Percentiles rank a stretch among this genome's conserved stretches.
These are phyloP conservation scores for Agrilus planipennis DNA, from an alignment of 1,140 invertebrate genomes.

Conservation along the genomic window DNA sequence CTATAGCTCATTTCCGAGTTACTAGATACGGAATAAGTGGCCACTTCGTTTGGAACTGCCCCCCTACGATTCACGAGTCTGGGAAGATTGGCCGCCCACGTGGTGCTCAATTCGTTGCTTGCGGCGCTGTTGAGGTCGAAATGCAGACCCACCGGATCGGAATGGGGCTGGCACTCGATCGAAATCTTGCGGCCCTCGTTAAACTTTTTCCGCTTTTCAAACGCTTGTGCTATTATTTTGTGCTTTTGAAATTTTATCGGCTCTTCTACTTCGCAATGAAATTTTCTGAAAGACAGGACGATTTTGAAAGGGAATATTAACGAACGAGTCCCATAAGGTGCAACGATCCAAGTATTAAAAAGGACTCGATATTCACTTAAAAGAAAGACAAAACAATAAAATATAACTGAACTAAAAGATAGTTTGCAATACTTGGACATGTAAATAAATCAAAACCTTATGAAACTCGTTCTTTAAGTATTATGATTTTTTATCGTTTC, in stretches of 20 bases:
- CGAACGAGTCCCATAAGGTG: no score
- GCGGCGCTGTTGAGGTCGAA: slow-evolving; percentile 71
- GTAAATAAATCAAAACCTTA: no score
- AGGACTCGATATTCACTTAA: no score
- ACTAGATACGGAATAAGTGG: slow-evolving; percentile 45
- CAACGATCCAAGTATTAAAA: no score
- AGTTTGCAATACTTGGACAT: no score
- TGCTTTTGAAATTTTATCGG: slow-evolving; percentile 71
- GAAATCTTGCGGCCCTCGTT: slow-evolving; percentile 72
- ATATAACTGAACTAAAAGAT: no score
- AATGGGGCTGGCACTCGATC: slow-evolving; percentile 74
- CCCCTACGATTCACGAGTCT: slow-evolving; percentile 72
- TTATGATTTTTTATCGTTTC: no score
- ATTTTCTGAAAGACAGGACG: slow-evolving; percentile 46
- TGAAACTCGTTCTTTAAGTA: no score
- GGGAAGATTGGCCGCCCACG: slow-evolving; percentile 79
- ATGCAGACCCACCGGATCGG: slow-evolving; percentile 81
- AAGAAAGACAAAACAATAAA: no score
- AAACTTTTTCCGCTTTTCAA: slow-evolving; percentile 75
- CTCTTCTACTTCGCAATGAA: slow-evolving; percentile 56
- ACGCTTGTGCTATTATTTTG: slow-evolving; percentile 81
- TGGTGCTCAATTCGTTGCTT: slow-evolving; percentile 64
- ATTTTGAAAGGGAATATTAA: no score
- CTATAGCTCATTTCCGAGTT: slow-evolving; percentile 72
- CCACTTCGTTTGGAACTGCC: slow-evolving; percentile 50